phyloP scores from a whole-genome alignment of 1,140 invertebrate species.

The Popillia japonica region DNA sequence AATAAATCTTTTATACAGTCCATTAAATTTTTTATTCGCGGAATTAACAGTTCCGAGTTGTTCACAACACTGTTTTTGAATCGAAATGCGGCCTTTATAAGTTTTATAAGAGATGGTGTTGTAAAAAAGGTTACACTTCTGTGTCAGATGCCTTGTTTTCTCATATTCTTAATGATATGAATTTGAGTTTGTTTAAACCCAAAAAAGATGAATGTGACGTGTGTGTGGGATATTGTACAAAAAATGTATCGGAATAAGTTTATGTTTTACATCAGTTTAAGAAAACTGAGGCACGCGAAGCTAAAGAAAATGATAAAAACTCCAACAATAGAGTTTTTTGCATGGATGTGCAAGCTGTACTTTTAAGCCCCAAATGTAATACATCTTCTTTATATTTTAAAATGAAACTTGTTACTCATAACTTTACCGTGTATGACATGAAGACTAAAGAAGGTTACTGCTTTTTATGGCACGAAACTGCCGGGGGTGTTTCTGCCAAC shows the following conservation, averaged over 20 bases:
- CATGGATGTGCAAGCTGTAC: conserved; percentile 43
- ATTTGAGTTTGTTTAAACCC: conserved; percentile 35
- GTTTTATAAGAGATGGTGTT: too few relatives aligned
- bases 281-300: too few relatives aligned
- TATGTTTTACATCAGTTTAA: too few relatives aligned
- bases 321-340: conserved; percentile 21
- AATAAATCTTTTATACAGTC: too few relatives aligned
- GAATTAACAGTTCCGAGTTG: too few relatives aligned
- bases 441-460: conserved; percentile 48
- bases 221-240: conserved; percentile 12
- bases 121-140: too few relatives aligned
- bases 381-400: conserved; percentile 53
- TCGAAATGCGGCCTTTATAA: too few relatives aligned
- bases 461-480: conserved; percentile 56
- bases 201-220: conserved; percentile 39
- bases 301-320: not conserved
- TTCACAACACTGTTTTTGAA: too few relatives aligned
- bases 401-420: conserved; percentile 56
- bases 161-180: conserved; percentile 36
- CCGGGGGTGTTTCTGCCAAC: conserved; percentile 49
- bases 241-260: conserved; percentile 1
- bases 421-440: conserved; percentile 57
- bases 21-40: too few relatives aligned
- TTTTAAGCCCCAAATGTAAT: conserved; percentile 45
- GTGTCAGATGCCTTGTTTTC: not conserved